Base-by-base conservation (phyloP, 2,888 invertebrate species). In the Vandiemenella viatica region DNA sequence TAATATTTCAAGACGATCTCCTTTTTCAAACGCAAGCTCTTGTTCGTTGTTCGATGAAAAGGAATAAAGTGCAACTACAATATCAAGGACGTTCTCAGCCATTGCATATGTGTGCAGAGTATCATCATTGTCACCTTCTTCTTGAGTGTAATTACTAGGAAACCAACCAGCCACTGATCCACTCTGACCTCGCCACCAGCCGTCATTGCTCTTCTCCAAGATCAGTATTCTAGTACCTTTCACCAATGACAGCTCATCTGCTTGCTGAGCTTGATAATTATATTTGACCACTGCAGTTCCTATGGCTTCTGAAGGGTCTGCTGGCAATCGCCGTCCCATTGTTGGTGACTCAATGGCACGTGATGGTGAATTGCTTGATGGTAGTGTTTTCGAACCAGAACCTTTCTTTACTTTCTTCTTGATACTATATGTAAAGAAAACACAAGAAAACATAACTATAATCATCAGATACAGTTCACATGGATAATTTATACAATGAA, bases 171-270 rank as follows among this genome's bases (percentile, higher is more conserved):
- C 74, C 45, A 72, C 69, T 48, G 74, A 73, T 42, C 76, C 76
- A 59, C 76, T 76, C 69, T 89, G 89, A 45, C 97, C 98, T 62
- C 95, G 79, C 98, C 98, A 98, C 98, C 98, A 98, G 53, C 76
- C 95, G 69, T 98, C 98, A 58, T 93, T 93, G 61, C 93, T 95
- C 71, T 97, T 97, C 70, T 98, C 97, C 56, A 97, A 72, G 57
- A 98, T 97, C 53, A 88, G 76, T 58, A 98, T 92, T 59, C 88
- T 73, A 49, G 92, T 92, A 58, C 95, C 96, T 72, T 97, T 98
- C 41, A 86, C 83, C 55, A 99, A 75, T 1, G 91, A 83, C 48
- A 98, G 72, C 67, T 98, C 98, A 63, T 98, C 98, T 1, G 90
- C 81, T 67, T 96, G 92, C 70, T 92, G 91, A 41, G 96, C 93